phyloP scores from a whole-genome alignment of 2,888 invertebrate genomes.

The Philereme transversata region DNA sequence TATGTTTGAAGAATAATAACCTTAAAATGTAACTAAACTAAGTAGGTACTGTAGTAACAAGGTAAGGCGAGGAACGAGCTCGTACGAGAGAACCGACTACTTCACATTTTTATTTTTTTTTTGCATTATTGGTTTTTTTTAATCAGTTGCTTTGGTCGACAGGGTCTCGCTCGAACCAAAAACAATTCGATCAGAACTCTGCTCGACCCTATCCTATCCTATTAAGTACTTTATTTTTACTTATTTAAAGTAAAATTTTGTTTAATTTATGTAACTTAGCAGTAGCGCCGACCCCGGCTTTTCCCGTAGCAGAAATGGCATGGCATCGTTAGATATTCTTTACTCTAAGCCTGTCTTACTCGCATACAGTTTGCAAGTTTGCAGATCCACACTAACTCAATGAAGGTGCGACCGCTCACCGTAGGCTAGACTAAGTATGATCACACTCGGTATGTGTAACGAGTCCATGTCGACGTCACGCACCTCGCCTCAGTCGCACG shows the following conservation, averaged over 20 bases:
- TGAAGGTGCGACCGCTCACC: conserved; percentile 35
- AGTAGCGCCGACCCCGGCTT: conserved; percentile 66
- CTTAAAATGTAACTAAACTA: conserved; percentile 3
- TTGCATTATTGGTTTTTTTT: conserved; percentile 65
- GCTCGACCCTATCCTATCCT: conserved; percentile 40
- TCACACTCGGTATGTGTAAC: conserved; percentile 34
- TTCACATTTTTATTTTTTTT: conserved; percentile 68
- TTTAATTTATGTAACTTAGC: conserved; percentile 44
- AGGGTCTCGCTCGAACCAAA: conserved; percentile 20
- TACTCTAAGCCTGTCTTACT: conserved; percentile 59
- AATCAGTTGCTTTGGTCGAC: conserved; percentile 61
- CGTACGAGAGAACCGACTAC: conserved; percentile 35
- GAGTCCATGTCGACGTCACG: conserved; percentile 38
- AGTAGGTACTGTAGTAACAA: conserved; percentile 7
- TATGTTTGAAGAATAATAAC: neutral
- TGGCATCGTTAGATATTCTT: conserved; percentile 70
- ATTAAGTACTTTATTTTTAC: conserved; percentile 20
- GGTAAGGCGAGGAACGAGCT: conserved; percentile 20
- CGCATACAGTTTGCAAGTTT: conserved; percentile 38
- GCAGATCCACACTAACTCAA: conserved; percentile 34
- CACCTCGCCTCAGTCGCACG: conserved; percentile 28
- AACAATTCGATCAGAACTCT: conserved; percentile 6
- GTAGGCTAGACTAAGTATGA: conserved; percentile 31
- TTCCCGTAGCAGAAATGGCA: conserved; percentile 68
- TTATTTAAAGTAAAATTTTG: conserved; percentile 23